Conservation (phyloP, 2,888 invertebrate species). For the Tipula lateralis region DNA sequence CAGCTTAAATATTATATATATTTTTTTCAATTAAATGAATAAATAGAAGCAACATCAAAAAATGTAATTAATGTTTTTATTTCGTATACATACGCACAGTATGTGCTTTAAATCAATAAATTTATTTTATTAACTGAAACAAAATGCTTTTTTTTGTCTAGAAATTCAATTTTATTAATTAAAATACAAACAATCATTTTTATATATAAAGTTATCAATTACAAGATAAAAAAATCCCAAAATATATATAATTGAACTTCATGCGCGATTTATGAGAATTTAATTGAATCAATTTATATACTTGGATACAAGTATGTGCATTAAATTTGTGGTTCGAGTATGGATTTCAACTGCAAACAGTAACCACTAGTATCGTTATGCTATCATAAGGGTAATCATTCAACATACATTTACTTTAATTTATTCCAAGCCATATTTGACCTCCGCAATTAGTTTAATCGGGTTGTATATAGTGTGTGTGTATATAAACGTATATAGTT, state of each 20-base stretch:
- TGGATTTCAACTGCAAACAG: background rate
- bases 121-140: background rate
- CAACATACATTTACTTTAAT: background rate
- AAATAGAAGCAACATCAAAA: background rate
- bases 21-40: background rate
- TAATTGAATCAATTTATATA: constrained; percentile 12
- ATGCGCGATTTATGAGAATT: background rate
- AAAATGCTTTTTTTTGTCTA: background rate
- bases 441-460: background rate
- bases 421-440: background rate
- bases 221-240: background rate
- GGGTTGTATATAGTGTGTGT: background rate
- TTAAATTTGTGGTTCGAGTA: too few relatives aligned
- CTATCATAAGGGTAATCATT: background rate
- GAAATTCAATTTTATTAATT: background rate
- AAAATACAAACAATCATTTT: background rate
- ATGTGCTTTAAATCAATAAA: background rate
- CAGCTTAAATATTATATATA: too few relatives aligned
- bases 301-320: too few relatives aligned
- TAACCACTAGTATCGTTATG: background rate
- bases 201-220: constrained; percentile 1
- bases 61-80: background rate
- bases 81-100: background rate
- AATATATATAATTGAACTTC: background rate
- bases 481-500: too few relatives aligned